These are phyloP conservation scores for Plectropomus leopardus DNA, from an alignment of 2,113 vertebrate genomes.

Conservation along the genomic window DNA sequence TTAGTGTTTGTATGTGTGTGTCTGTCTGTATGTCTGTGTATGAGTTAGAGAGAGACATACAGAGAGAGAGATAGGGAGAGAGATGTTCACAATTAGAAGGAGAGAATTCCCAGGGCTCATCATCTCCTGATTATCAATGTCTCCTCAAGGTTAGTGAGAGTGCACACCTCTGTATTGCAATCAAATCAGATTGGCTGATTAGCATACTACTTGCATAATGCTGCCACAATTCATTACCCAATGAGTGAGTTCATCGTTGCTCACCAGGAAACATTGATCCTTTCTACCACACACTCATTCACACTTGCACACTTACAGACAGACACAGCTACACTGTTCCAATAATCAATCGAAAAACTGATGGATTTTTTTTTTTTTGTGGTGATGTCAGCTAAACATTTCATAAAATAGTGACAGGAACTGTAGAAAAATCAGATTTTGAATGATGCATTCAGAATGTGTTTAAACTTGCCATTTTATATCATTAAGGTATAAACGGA, in stretches of 20 bases:
- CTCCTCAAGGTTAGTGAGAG: conserved; percentile 77
- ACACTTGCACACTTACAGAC: not conserved
- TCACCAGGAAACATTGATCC: conserved; percentile 35
- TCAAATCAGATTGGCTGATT: conserved; percentile 83
- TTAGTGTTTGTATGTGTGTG: too few relatives aligned
- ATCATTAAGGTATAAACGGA: not conserved
- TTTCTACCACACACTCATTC: not conserved
- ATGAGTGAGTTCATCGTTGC: conserved; percentile 68
- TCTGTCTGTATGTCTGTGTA: not conserved
- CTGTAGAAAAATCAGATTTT: too few relatives aligned
- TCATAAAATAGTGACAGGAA: too few relatives aligned
- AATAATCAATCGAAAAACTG: not conserved
- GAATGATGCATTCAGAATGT: not conserved
- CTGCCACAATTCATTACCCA: conserved; percentile 76
- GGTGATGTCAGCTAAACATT: not conserved
- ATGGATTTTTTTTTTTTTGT: not conserved
- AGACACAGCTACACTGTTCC: not conserved
- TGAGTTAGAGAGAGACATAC: not conserved
- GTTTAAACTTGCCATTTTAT: not conserved
- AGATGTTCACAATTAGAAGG: conserved; percentile 1
- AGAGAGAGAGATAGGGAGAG: not conserved
- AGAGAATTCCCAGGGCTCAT: conserved; percentile 61
- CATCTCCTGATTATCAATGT: conserved; percentile 76
- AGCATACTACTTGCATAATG: conserved; percentile 80
- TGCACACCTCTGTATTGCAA: conserved; percentile 73